Evolutionary conservation across 2,797 vertebrate genomes (phyloP), one percentile per base, ranked within the genome.

Genomic region (Ctenopoma kingsleyae): DNA sequence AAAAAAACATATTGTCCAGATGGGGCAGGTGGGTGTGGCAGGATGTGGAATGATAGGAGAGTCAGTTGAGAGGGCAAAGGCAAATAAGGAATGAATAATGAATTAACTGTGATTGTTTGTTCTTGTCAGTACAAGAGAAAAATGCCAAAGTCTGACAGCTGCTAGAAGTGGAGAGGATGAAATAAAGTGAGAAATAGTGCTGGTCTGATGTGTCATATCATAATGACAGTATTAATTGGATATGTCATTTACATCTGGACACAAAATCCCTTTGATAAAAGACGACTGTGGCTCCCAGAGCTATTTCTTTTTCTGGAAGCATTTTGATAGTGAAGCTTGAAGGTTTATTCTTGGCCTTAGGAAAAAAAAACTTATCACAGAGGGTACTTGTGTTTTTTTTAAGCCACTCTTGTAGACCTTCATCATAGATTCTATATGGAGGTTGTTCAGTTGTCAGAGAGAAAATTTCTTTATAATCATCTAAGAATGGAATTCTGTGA

Each of bases 91-190:
- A 20, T 46, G n/a, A 46, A 19, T 46, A 46, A 46, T 19, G 8
- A 46, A 46, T 47, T 0, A 47, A 47, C 44, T 20, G 3, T 47
- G 4, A 17, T 49, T 52, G 32, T 62, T 56, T 73, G 36, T 69
- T 53, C 1, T 19, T 3, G 5, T n/a, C 15, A 62, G 36, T 43
- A 8, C 10, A 1, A 15, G 13, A 49, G 19, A 43, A 11, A 23
- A 27, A 46, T 10, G 25, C 7, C 30, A 10, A 22, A 46, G 46
- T 55, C 9, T 23, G 25, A 52, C 50, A 36, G 61, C 40, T 48
- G 32, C 22, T 54, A 1, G 20, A 17, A 25, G 30, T 35, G 23
- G 13, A 48, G 17, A 25, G 19, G 38, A 41, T 43, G 22, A 50
- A 44, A 44, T 30, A 11, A n/a, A 12, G 35, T 12, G n/a, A 11